Evolutionary conservation across 2,888 invertebrate species (phyloP), one percentile per base, ranked within the genome.

Genomic region (Drosophila robusta): DNA sequence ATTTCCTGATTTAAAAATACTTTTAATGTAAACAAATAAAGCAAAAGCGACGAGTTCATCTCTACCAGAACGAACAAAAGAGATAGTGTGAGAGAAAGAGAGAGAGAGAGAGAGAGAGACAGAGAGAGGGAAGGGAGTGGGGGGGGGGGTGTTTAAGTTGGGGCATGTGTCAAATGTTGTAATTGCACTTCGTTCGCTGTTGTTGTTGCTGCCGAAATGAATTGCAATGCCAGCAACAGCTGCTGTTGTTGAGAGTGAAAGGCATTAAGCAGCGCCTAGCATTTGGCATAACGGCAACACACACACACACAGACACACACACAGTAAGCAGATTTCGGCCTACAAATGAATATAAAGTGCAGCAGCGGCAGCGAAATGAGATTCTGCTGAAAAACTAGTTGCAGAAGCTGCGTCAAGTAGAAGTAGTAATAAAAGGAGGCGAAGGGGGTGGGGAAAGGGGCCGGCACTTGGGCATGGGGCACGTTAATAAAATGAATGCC

Each of bases 321-420:
- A 47, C 18, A 14, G 14, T 11, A 22, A 54, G 50, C 32, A 52
- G 42, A 57, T 73, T 78, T 57, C 55, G 70, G 70, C 66, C 74
- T 63, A 57, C 74, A 76, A 78, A 78, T 76, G 74, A 78, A 75
- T 63, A 75, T 70, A 52, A 64, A 78, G 52, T 74, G 70, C 64
- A 62, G 69, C 22, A 45, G 49, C 14, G 38, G 14, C 69, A 64
- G 55, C 34, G 51, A 46, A 55, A 41, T 16, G 32, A 42, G 41
- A 50, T 57, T 32, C 22, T 7, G 41, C 34, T 34, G 36, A 18
- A 24, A 18, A 39, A 29, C 46, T 45, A 47, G 18, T n/a, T 52
- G 62, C 49, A 39, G 57, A 49, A 51, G 34, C 38, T 39, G 39
- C 63, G 34, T 26, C 47, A 12, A 22, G 44, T 36, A 16, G 41